phyloP scores from a whole-genome alignment of 2,888 invertebrate genomes.

The Anodontia alba region DNA sequence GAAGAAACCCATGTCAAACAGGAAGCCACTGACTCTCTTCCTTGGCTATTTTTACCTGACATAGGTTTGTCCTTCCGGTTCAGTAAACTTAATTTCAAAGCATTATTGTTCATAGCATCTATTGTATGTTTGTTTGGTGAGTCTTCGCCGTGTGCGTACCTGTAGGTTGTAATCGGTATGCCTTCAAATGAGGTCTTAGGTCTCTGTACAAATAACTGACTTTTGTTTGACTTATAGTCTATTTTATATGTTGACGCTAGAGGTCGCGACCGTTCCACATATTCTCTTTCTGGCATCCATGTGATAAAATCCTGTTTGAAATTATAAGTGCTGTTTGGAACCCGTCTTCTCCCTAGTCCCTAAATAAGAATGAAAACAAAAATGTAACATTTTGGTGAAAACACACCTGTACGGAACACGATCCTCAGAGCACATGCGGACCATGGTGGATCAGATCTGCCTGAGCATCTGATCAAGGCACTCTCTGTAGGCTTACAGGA shows the following conservation, averaged over 20 bases:
- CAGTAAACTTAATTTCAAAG: constrained; percentile 69
- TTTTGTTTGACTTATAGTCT: constrained; percentile 68
- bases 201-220: constrained; percentile 73
- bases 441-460: too few species aligned
- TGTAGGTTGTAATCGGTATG: constrained; percentile 74
- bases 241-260: constrained; percentile 76
- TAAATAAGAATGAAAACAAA: constrained; percentile 51
- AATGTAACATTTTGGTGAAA: too few species aligned
- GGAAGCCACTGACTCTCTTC: constrained; percentile 77
- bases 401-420: too few species aligned
- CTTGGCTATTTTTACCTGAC: constrained; percentile 58
- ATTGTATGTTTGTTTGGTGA: constrained; percentile 76
- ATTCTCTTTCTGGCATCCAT: constrained; percentile 79
- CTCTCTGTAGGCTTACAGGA: too few species aligned
- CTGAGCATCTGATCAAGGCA: too few species aligned
- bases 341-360: constrained; percentile 79
- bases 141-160: constrained; percentile 78
- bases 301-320: constrained; percentile 78
- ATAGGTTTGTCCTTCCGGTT: constrained; percentile 71
- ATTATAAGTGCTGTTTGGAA: constrained; percentile 70
- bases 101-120: constrained; percentile 76
- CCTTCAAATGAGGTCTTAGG: constrained; percentile 80
- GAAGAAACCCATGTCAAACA: constrained; percentile 76
- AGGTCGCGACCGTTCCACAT: constrained; percentile 68
- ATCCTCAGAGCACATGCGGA: too few species aligned